Base-by-base conservation (phyloP, 2,888 invertebrate species). In the Megamerina dolium region DNA sequence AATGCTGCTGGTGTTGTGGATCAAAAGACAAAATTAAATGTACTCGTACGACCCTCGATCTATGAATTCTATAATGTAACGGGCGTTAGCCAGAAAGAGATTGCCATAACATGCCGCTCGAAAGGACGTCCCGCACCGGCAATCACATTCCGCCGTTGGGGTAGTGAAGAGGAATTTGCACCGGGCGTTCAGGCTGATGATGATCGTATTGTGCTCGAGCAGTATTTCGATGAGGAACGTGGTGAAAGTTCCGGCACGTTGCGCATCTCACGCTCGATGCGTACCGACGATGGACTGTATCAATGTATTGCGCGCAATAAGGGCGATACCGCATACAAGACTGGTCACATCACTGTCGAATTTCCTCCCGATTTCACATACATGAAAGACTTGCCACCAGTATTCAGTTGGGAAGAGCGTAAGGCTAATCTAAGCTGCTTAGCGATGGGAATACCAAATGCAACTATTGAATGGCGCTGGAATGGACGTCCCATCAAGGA, bases 361-460 rank as follows among this genome's bases (percentile, higher is more conserved):
- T 92, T 87, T 61, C 79, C 80, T 5, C 91, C 92, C 0, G 81
- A 85, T 3, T 91, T 92, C 62, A 82, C 80, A 32, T 78, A 80
- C 30, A 80, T 79, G 64, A 77, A 77, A 71, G 78, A 82, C 26
- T 75, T 80, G 29, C 80, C 83, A 4, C 86, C 87, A 1, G 79
- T 83, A 1, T 91, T 86, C 81, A 85, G 85, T 23, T 93, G 92
- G 92, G 82, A 85, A 37, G 77, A 80, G 30, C 79, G 79, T 56
- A 82, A 84, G 2, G 87, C 85, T 2, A 93, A 93, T 68, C 75
- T 93, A 5, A 87, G 86, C 46, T 93, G 93, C 64, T 75, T 87
- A 34, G 90, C 91, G n/a, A 87, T 89, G 69, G 80, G 82, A 63
- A 78, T 93, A 58, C 93, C 93, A 3, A 93, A 93, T 66, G 93